These are phyloP conservation scores for Varecia variegata DNA, from an alignment of 2,797 vertebrate species.

Conservation along the genomic window DNA sequence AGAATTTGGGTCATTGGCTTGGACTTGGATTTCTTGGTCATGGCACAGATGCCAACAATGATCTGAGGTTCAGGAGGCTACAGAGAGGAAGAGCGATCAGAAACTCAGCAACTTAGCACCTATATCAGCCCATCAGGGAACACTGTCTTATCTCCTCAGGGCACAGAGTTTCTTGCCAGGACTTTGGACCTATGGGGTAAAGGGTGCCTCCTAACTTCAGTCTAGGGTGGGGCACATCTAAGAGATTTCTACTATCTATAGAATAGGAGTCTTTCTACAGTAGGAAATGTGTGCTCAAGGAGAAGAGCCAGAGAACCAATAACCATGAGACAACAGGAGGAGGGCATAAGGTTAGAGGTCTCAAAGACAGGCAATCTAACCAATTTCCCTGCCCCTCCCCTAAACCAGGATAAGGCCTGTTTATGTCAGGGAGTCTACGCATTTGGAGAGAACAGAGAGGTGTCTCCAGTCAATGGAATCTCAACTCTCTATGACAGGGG, in stretches of 20 bases:
- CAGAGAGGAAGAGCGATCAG: conserved; percentile 43
- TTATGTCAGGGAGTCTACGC: not conserved
- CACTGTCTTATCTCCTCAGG: not conserved
- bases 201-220: not conserved
- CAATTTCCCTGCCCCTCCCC: not conserved
- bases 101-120: not conserved
- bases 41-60: conserved; percentile 97
- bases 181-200: not conserved
- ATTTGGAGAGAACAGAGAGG: not conserved
- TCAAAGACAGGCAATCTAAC: not conserved
- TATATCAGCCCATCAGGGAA: not conserved
- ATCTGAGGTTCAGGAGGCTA: conserved; percentile 97
- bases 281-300: not conserved
- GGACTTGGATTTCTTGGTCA: conserved; percentile 99
- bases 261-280: not conserved
- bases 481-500: not conserved
- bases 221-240: not conserved
- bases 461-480: not conserved
- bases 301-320: not conserved
- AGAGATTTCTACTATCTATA: not conserved
- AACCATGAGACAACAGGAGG: not conserved
- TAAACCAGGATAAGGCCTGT: not conserved
- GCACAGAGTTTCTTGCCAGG: not conserved
- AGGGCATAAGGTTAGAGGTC: not conserved
- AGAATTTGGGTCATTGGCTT: conserved; percentile 99